These are phyloP conservation scores for Philonicus albiceps DNA, from an alignment of 2,888 invertebrate species.

Conservation along the genomic window DNA sequence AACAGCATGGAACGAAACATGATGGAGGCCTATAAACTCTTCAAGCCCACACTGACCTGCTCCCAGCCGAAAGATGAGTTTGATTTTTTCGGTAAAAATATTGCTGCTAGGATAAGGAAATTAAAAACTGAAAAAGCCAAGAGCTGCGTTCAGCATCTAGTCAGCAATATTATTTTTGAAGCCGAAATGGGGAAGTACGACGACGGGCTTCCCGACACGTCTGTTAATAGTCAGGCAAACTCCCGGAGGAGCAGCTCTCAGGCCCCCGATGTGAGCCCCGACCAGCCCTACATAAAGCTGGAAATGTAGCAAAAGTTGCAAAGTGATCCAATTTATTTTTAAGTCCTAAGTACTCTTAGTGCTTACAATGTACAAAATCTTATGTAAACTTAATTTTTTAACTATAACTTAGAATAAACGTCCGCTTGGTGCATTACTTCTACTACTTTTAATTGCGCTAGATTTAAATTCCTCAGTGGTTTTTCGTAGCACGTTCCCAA, in stretches of 20 bases:
- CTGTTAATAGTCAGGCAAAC: neutral
- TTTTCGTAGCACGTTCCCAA: neutral
- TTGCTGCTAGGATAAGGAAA: conserved; percentile 14
- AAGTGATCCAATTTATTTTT: neutral
- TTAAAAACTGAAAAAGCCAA: conserved; percentile 15
- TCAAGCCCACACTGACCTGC: neutral
- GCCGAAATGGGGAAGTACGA: conserved; percentile 33
- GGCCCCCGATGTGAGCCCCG: neutral
- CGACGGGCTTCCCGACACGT: neutral
- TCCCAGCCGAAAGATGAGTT: conserved; percentile 1
- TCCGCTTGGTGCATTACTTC: neutral
- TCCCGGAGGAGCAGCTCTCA: neutral
- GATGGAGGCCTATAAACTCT: neutral
- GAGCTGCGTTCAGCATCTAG: conserved; percentile 7
- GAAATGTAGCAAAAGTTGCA: neutral
- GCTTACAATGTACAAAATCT: neutral
- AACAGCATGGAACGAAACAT: neutral
- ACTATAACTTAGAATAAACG: neutral
- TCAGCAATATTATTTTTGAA: conserved; percentile 26
- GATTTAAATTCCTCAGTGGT: neutral
- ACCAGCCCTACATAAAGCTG: neutral
- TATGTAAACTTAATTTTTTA: neutral
- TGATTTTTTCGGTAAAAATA: conserved; percentile 1
- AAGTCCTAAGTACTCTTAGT: neutral
- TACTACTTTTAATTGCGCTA: neutral